A percentile compares a stretch with the other conserved stretches of the same genome.
phyloP scores from a whole-genome alignment of 2,888 invertebrate species.

The Conops quadrifasciatus region DNA sequence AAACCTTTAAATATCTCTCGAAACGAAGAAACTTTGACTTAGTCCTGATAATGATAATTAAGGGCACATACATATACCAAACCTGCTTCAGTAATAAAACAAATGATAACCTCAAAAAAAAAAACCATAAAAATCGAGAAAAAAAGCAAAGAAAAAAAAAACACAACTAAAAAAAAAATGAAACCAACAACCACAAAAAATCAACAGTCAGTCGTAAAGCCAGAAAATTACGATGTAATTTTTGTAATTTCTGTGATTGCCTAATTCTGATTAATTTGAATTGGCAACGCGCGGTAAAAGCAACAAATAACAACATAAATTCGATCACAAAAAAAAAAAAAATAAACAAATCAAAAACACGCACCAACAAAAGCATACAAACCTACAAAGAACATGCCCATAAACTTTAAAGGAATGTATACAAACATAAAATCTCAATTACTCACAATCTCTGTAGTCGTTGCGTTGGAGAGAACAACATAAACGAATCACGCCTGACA shows the following conservation, averaged over 20 bases:
- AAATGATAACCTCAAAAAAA: neutral
- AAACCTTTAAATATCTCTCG: too few species aligned
- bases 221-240: conserved; percentile 59
- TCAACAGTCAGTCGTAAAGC: conserved; percentile 1
- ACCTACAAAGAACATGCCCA: neutral
- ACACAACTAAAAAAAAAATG: neutral
- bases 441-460: neutral
- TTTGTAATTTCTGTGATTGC: conserved; percentile 64
- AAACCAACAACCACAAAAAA: conserved; percentile 4
- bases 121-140: neutral
- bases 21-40: too few species aligned
- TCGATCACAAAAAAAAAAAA: conserved; percentile 25
- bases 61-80: too few species aligned
- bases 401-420: neutral
- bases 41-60: too few species aligned
- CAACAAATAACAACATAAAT: too few species aligned
- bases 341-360: conserved; percentile 30
- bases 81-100: neutral
- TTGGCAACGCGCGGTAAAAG: conserved; percentile 46
- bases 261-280: conserved; percentile 63
- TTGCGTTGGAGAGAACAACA: neutral
- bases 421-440: neutral
- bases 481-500: too few species aligned
- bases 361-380: conserved; percentile 19
- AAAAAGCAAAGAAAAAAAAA: neutral